Percentiles rank a stretch among this genome's conserved stretches.
phyloP scores from a whole-genome alignment of 2,888 invertebrate species.

The Patella ulyssiponensis region DNA sequence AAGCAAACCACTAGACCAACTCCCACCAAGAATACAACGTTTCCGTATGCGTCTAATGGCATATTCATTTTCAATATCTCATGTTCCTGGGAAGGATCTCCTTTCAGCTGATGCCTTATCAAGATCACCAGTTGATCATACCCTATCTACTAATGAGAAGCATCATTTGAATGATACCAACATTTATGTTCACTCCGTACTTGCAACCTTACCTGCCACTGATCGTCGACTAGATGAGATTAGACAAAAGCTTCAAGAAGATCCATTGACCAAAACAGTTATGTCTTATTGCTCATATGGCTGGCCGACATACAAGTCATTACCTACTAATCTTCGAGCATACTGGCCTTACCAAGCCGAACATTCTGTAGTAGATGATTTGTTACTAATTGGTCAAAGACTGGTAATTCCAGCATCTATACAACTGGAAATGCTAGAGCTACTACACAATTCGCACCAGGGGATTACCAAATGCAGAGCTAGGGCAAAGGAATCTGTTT shows the following conservation, averaged over 20 bases:
- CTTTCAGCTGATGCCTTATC: constrained; percentile 9
- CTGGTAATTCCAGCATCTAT: background rate
- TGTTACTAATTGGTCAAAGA: background rate
- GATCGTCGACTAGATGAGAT: too few relatives aligned
- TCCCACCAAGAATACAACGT: background rate
- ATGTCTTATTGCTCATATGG: too few relatives aligned
- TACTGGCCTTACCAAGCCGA: too few relatives aligned
- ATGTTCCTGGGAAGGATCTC: too few relatives aligned
- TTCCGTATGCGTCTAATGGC: background rate
- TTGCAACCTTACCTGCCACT: too few relatives aligned
- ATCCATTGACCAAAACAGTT: too few relatives aligned
- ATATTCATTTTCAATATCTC: too few relatives aligned
- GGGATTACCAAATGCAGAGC: constrained; percentile 19
- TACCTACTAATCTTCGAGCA: background rate
- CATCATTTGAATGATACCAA: too few relatives aligned
- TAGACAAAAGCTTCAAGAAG: too few relatives aligned
- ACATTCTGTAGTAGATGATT: background rate
- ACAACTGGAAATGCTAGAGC: constrained; percentile 11
- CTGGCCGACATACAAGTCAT: constrained; percentile 9
- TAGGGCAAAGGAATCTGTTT: constrained; percentile 15
- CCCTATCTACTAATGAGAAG: too few relatives aligned
- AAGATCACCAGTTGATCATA: constrained; percentile 1
- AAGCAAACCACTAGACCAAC: background rate
- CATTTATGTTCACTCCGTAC: too few relatives aligned
- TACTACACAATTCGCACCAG: constrained; percentile 23